Evolutionary conservation across 53 echinoderm and acorn worm genomes (phyloP), one percentile per base, ranked within the genome.

Genomic region (Echinometra lucunter): DNA sequence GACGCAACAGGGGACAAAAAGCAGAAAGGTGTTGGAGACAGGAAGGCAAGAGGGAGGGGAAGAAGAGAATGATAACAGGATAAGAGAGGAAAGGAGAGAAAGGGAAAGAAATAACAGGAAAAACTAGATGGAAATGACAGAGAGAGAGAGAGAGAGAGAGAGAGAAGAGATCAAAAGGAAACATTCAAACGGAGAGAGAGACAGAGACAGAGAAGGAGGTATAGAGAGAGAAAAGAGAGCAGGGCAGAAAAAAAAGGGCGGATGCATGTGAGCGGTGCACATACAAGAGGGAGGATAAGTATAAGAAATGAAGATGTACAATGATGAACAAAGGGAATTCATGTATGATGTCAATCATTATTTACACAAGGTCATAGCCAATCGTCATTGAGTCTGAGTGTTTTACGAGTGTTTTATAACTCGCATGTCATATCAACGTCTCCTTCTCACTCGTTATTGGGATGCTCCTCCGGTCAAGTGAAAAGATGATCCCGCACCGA

Each of bases 301-400:
- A 30, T 30, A 55, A 57, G n/a, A 88, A 53, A 55, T 34, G 49
- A 23, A 30, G 30, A 88, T 78, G 42, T 78, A 78, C 78, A 78
- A 78, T 40, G 32, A 40, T 18, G 78, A 78, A 78, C 78, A 78
- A 78, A 78, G 78, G 40, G 78, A 42, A 78, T 90, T 90, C 90
- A 37, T 90, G 90, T 90, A 63, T 66, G 90, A 57, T 63, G 90
- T 90, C 90, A 90, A 90, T 90, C 90, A 90, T 90, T 90, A 63
- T 90, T 90, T 90, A 90, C 60, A 90, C 90, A 63, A 57, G 90
- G 90, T 90, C 90, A 66, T 58, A 66, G 63, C 23, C 58, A 63
- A 90, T 58, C 56, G 37, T 37, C 63, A 58, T 40, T 40, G 58
- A 35, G 90, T 90, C 90, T 90, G 90, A 90, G 90, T 90, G 90